Percentiles rank a stretch among this genome's conserved stretches.
Conservation (phyloP, 2,888 invertebrate genomes). For the Tenthredo notha region DNA sequence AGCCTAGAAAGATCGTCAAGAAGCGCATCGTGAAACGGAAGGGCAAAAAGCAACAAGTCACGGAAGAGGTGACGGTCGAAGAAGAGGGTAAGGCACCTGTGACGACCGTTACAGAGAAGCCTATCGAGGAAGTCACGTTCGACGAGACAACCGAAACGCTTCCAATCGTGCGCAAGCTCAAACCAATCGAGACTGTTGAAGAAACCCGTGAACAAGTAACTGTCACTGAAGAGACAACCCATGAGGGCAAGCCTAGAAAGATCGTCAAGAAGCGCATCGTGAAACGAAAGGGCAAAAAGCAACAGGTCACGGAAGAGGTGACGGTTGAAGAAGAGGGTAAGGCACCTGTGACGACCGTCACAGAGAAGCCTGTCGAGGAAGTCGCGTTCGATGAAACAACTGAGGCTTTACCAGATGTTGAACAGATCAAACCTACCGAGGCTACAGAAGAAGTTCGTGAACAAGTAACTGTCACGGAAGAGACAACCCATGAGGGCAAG, state of each 20-base stretch:
- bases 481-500: slow-evolving; percentile 65
- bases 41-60: slow-evolving; percentile 78
- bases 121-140: slow-evolving; percentile 7
- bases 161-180: slow-evolving; percentile 63
- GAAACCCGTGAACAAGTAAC: slow-evolving; percentile 77
- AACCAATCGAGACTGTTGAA: slow-evolving; percentile 64
- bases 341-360: slow-evolving; percentile 62
- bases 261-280: slow-evolving; percentile 77
- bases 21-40: slow-evolving; percentile 79
- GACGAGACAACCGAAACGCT: neutral
- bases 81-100: slow-evolving; percentile 73
- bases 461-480: slow-evolving; percentile 59
- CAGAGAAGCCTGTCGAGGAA: too few relatives aligned
- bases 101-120: slow-evolving; percentile 65
- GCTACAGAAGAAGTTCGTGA: slow-evolving; percentile 36
- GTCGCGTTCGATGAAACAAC: too few relatives aligned
- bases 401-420: too few relatives aligned
- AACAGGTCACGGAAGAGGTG: slow-evolving; percentile 79
- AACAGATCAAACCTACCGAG: too few relatives aligned
- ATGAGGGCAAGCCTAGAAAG: slow-evolving; percentile 69
- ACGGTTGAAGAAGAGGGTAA: slow-evolving; percentile 77
- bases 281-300: slow-evolving; percentile 77
- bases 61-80: slow-evolving; percentile 79
- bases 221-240: slow-evolving; percentile 72
- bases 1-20: slow-evolving; percentile 72